These are phyloP conservation scores for Fundulus diaphanus DNA, from an alignment of 2,797 vertebrate species.

Conservation along the genomic window DNA sequence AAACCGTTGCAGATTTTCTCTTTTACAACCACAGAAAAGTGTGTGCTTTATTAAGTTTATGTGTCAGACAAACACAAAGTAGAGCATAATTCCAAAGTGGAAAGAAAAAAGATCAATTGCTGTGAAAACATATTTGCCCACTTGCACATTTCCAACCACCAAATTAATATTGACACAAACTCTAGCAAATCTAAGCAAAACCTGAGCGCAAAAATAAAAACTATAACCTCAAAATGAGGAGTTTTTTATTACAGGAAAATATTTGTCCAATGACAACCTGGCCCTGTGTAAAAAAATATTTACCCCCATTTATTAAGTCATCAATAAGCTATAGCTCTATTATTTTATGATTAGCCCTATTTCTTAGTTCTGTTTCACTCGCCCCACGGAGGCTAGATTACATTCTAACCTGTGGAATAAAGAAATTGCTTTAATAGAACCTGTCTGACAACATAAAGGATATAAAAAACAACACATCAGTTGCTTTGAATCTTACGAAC, in stretches of 20 bases:
- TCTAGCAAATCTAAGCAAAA: too few relatives aligned
- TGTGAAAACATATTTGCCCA: neutral
- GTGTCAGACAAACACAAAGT: neutral
- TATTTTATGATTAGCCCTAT: neutral
- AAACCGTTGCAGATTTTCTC: neutral
- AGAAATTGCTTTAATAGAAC: neutral
- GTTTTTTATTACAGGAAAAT: neutral
- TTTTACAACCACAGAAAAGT: neutral
- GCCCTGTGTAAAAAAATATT: neutral
- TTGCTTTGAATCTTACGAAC: too few relatives aligned
- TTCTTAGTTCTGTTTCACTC: too few relatives aligned
- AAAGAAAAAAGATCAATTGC: neutral
- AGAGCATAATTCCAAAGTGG: neutral
- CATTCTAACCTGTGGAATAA: neutral
- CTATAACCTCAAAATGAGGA: neutral
- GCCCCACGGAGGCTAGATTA: too few relatives aligned
- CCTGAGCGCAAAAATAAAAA: neutral
- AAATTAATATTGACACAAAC: too few relatives aligned
- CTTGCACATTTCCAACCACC: neutral
- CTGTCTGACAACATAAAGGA: neutral
- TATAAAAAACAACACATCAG: neutral
- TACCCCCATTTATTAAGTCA: neutral
- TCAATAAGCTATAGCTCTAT: too few relatives aligned
- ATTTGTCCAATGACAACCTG: neutral
- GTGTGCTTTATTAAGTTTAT: neutral